Base-by-base conservation (phyloP, 2,113 vertebrate genomes). In the Bubo blakistoni region DNA sequence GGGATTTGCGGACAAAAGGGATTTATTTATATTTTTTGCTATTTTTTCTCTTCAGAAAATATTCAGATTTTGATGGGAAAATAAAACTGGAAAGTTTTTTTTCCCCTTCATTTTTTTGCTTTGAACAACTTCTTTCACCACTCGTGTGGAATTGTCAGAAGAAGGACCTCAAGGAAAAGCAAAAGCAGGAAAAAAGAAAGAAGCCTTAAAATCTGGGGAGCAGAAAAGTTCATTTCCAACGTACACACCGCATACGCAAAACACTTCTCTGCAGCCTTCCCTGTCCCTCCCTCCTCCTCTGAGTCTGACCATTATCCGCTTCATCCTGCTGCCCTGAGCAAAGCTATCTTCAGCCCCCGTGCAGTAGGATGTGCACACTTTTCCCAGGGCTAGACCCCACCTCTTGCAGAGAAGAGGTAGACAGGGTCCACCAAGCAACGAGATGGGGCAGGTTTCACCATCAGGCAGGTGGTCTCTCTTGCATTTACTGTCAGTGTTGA, bases 1-100 rank as follows among this genome's bases (percentile, higher is more conserved):
- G 84, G 69, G 25, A 81, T 86, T 74, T 90, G 55, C 59, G 91
- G 81, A 94, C 87, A 92, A 95, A 95, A 89, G 55, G 88, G 92
- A 81, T 78, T 84, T 91, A 63, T 92, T 92, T 88, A 6, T 62
- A 73, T 62, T 79, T 78, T 82, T 44, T 47, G 9, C 12, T 34
- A 1, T 14, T 52, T 80, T 78, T 83, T 46, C 16, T 59, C 40
- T 80, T 83, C 24, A 46, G 51, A 88, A 95, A 63, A 65, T 65
- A 81, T 6, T 70, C 49, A 16, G 30, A 21, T 73, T 80, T 83
- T 76, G 47, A 77, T 61, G 24, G 71, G 36, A 59, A 92, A 88
- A 92, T 83, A 73, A 83, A 83, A 83, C 11, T 61, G 51, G 36
- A 61, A 65, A 59, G 49, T 10, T 9, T 26, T 72, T 55, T 55